These are phyloP conservation scores for Synanthedon myopaeformis DNA, from an alignment of 2,888 invertebrate species.

Conservation along the genomic window DNA sequence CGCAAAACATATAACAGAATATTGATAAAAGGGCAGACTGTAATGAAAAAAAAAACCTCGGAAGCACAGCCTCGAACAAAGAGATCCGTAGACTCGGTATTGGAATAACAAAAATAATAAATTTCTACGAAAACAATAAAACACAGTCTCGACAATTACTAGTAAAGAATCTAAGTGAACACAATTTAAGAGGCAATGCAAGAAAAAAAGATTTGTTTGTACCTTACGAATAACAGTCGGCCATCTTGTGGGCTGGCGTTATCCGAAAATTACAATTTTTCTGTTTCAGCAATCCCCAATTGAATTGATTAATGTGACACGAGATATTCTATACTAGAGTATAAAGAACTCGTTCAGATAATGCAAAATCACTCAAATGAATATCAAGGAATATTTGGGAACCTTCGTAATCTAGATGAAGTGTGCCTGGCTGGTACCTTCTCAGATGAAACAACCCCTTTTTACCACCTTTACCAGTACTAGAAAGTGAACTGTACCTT, in stretches of 20 bases:
- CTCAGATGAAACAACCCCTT: constrained; percentile 20
- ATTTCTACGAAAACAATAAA: constrained; percentile 14
- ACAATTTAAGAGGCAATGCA: constrained; percentile 16
- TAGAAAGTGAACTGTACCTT: not conserved
- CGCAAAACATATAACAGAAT: constrained; percentile 8
- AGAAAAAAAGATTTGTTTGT: constrained; percentile 41
- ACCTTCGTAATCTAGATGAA: constrained; percentile 51
- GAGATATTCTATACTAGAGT: constrained; percentile 17
- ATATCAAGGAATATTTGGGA: constrained; percentile 29
- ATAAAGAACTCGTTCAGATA: constrained; percentile 27
- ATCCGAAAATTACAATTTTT: constrained; percentile 53
- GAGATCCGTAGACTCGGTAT: constrained; percentile 21
- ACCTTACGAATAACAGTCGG: constrained; percentile 70
- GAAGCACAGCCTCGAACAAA: constrained; percentile 35
- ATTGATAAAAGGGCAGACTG: not conserved
- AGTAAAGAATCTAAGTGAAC: constrained; percentile 5
- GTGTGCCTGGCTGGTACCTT: constrained; percentile 38
- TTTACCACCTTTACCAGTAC: constrained; percentile 37
- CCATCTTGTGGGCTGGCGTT: constrained; percentile 70
- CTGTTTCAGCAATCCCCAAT: constrained; percentile 36
- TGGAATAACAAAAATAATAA: constrained; percentile 8
- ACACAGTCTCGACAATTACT: constrained; percentile 10
- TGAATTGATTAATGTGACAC: constrained; percentile 25
- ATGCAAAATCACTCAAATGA: constrained; percentile 18
- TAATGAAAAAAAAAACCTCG: not conserved